These are phyloP conservation scores for Elanoides forficatus DNA, from an alignment of 2,113 vertebrate genomes.

Conservation along the genomic window DNA sequence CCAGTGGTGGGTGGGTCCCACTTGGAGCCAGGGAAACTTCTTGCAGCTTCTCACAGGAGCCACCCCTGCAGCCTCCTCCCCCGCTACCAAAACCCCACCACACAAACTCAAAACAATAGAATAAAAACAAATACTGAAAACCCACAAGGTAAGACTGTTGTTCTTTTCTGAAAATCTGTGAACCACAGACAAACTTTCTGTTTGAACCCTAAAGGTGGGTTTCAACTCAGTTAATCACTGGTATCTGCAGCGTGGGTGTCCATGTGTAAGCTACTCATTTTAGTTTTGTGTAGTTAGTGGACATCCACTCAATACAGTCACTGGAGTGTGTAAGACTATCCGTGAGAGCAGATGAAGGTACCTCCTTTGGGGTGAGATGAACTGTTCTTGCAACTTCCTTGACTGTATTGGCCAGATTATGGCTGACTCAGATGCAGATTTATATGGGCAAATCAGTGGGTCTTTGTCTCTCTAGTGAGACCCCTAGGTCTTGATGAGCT, in stretches of 20 bases:
- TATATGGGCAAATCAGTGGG: accelerated
- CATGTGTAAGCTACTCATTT: accelerated
- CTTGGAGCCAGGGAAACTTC: too few relatives aligned
- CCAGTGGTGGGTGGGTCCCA: too few relatives aligned
- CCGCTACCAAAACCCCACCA: too few relatives aligned
- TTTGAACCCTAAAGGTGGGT: neutral
- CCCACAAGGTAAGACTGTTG: too few relatives aligned
- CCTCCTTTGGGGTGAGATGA: neutral
- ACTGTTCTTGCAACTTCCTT: neutral
- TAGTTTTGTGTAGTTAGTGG: neutral
- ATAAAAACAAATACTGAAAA: neutral
- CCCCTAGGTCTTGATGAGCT: neutral
- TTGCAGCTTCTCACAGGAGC: too few relatives aligned
- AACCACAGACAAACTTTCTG: neutral
- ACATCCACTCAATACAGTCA: too few relatives aligned
- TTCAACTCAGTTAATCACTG: neutral
- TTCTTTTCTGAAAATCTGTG: neutral
- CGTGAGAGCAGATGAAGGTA: neutral
- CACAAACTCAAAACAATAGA: neutral
- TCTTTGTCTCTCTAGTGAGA: neutral
- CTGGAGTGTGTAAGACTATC: too few relatives aligned
- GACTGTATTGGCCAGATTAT: neutral
- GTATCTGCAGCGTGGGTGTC: neutral
- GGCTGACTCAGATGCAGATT: neutral
- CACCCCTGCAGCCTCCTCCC: too few relatives aligned